phyloP scores from a whole-genome alignment of 2,113 vertebrate species.

The Oryzias javanicus region DNA sequence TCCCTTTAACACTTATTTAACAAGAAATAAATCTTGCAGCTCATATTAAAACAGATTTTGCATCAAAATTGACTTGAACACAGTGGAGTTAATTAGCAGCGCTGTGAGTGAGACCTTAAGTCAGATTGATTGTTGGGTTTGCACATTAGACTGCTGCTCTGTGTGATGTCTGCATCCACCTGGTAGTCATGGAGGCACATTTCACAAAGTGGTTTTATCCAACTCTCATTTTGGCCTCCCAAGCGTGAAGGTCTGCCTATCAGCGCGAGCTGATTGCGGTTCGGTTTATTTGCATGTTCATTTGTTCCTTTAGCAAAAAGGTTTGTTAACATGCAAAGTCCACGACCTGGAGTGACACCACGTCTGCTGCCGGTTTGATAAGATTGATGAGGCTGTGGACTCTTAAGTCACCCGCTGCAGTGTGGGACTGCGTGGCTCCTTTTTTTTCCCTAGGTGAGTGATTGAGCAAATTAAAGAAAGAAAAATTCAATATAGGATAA shows the following conservation, averaged over 20 bases:
- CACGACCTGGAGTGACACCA: conserved; percentile 28
- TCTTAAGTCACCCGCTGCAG: conserved; percentile 18
- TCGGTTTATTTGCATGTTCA: conserved; percentile 65
- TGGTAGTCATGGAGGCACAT: conserved; percentile 57
- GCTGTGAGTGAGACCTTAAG: conserved; percentile 23
- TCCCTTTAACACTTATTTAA: too few species aligned
- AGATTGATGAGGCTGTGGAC: conserved; percentile 65
- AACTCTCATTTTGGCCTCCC: conserved; percentile 46
- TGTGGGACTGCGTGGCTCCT: conserved; percentile 17
- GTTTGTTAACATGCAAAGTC: conserved; percentile 63
- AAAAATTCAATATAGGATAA: conserved; percentile 19
- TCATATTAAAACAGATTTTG: too few species aligned
- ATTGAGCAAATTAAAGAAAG: conserved; percentile 21
- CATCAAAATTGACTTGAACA: background rate
- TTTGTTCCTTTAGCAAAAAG: conserved; percentile 42
- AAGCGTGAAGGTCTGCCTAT: conserved; percentile 59
- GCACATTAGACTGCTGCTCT: conserved; percentile 20
- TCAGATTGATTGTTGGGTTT: conserved; percentile 21
- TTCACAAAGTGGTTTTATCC: conserved; percentile 44
- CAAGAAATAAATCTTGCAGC: too few species aligned
- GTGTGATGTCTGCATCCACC: conserved; percentile 38
- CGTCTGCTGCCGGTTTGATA: conserved; percentile 43
- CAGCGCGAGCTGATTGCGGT: conserved; percentile 28
- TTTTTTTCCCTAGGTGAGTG: conserved; percentile 11
- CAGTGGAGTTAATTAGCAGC: conserved; percentile 5